Evolutionary conservation across 2,797 vertebrate genomes (phyloP).

Genomic region (Epinephelus coioides): DNA sequence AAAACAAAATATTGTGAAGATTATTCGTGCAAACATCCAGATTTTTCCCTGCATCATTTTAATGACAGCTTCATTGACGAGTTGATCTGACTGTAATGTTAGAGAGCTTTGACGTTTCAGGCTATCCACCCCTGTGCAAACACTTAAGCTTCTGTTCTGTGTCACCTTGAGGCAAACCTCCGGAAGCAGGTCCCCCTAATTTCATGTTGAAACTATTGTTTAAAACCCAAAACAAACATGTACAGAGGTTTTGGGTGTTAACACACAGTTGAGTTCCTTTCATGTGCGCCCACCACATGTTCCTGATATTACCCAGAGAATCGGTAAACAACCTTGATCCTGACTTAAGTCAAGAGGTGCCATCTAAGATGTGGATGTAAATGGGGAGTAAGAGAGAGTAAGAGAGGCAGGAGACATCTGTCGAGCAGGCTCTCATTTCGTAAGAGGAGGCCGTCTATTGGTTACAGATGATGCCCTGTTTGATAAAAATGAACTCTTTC

Average conservation of each 20-base stretch:
- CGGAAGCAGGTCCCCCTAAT: constrained; percentile 71
- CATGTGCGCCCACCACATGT: constrained; percentile 80
- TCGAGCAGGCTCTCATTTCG: constrained; percentile 86
- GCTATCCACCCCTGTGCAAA: constrained; percentile 31
- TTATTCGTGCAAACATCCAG: not conserved
- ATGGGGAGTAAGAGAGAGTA: constrained; percentile 75
- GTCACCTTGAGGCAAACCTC: constrained; percentile 69
- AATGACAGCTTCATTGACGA: not conserved
- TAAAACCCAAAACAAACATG: constrained; percentile 77
- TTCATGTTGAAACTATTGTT: constrained; percentile 74
- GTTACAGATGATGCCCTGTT: constrained; percentile 88
- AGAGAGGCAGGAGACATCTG: constrained; percentile 87
- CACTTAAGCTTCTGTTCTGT: constrained; percentile 62
- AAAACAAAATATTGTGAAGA: not conserved
- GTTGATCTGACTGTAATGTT: constrained; percentile 24
- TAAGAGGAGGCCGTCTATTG: constrained; percentile 85
- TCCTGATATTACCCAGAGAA: constrained; percentile 78
- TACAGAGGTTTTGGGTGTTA: constrained; percentile 70
- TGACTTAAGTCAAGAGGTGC: constrained; percentile 83
- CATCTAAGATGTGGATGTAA: constrained; percentile 85
- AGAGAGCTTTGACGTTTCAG: constrained; percentile 30
- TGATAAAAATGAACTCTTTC: constrained; percentile 85
- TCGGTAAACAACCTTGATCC: constrained; percentile 84
- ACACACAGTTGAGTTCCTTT: constrained; percentile 68
- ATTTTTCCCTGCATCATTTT: not conserved